Percentiles rank a stretch among this genome's conserved stretches.
Evolutionary conservation across 2,888 invertebrate genomes (phyloP).

Genomic region (Liodrosophila aerea): DNA sequence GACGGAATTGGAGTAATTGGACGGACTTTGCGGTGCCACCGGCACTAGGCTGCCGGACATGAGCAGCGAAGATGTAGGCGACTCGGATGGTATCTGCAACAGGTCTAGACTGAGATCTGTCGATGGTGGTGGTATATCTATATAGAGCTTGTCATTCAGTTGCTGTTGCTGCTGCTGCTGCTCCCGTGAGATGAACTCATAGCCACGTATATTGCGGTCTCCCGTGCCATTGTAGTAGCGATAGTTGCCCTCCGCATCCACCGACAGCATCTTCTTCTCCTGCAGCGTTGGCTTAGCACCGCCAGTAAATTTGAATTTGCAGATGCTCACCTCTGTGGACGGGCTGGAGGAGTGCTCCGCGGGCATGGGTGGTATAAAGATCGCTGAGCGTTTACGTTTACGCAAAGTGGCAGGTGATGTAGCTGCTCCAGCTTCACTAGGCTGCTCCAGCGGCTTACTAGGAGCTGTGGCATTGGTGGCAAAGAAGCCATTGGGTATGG

Average conservation of each 20-base stretch:
- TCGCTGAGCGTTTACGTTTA: conserved; percentile 88
- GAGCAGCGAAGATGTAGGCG: conserved; percentile 71
- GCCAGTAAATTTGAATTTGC: conserved; percentile 96
- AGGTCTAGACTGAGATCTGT: conserved; percentile 80
- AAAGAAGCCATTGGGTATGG: conserved; percentile 74
- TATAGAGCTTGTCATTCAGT: conserved; percentile 79
- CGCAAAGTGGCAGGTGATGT: conserved; percentile 35
- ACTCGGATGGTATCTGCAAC: conserved; percentile 80
- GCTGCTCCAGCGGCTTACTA: conserved; percentile 37
- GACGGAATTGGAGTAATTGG: conserved; percentile 44
- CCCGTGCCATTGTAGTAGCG: conserved; percentile 93
- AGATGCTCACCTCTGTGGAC: conserved; percentile 93
- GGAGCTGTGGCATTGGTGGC: conserved; percentile 50
- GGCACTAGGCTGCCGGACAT: conserved; percentile 57
- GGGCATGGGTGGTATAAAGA: conserved; percentile 92
- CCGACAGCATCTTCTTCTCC: conserved; percentile 95
- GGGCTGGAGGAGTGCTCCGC: conserved; percentile 89
- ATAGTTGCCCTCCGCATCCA: conserved; percentile 94
- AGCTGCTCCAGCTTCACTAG: conserved; percentile 55
- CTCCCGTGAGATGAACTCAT: conserved; percentile 90
- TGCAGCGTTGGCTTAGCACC: conserved; percentile 94
- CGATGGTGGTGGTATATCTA: conserved; percentile 80
- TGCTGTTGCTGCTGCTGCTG: conserved; percentile 81
- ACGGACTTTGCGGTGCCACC: conserved; percentile 53
- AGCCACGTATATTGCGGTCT: conserved; percentile 85